These are phyloP conservation scores for Drepana falcataria DNA, from an alignment of 2,888 invertebrate species.

Conservation along the genomic window DNA sequence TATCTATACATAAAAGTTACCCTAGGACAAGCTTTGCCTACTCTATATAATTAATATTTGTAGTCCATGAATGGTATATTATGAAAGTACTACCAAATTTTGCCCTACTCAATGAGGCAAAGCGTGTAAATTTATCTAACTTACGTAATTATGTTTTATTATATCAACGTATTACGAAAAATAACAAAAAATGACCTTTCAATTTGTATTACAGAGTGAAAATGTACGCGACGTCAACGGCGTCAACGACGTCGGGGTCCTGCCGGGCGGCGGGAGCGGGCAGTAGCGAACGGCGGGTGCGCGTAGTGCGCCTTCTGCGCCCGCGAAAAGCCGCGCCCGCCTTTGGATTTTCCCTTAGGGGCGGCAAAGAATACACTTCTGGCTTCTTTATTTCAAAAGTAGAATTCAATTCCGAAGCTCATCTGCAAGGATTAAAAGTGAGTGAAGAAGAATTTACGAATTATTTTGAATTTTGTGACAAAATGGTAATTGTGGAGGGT, in stretches of 20 bases:
- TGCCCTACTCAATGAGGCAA: too few species aligned
- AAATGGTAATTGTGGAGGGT: too few species aligned
- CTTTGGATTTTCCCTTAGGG: constrained; percentile 90
- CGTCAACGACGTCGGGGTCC: constrained; percentile 63
- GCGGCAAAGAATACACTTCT: constrained; percentile 93
- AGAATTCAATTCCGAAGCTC: constrained; percentile 91
- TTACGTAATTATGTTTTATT: too few species aligned
- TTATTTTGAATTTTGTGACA: too few species aligned
- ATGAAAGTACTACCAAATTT: too few species aligned
- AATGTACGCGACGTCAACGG: constrained; percentile 64
- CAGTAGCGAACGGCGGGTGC: constrained; percentile 54
- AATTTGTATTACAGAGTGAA: constrained; percentile 22
- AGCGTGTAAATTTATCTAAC: too few species aligned
- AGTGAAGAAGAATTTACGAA: constrained; percentile 26
- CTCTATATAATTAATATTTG: too few species aligned
- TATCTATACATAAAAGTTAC: too few species aligned
- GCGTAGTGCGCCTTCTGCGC: constrained; percentile 62
- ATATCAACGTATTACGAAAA: too few species aligned
- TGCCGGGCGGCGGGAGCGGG: constrained; percentile 40
- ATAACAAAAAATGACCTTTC: too few species aligned
- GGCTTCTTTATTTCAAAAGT: constrained; percentile 95
- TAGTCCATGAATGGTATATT: too few species aligned
- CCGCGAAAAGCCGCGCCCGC: constrained; percentile 76
- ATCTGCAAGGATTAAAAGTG: constrained; percentile 91
- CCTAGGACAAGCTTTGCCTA: too few species aligned